Base-by-base conservation (phyloP, 2,113 vertebrate species). In the Lagenorhynchus albirostris region DNA sequence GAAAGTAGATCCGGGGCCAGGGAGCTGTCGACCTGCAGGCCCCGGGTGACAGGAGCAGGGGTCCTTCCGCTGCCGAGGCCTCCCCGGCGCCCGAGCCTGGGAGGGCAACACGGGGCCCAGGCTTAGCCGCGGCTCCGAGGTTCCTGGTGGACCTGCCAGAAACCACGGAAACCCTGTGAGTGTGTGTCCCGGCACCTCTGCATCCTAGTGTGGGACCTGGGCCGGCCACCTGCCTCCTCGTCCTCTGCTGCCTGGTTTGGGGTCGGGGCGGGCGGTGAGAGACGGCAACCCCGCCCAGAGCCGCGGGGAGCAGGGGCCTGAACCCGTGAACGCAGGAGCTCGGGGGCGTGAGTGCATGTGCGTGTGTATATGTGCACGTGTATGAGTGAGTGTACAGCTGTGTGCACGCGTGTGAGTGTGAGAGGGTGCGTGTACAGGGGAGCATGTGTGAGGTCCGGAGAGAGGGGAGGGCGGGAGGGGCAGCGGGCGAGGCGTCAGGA, bases 61-160 rank as follows among this genome's bases (percentile, higher is more conserved):
- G 20, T 55, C 50, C 76, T 55, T 23, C 33, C 63, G 11, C 60
- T 26, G 60, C 63, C 13, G 12, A 58, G 55, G 55, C 63, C 29
- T 2, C 63, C 76, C 20, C 1, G 3, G 31, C 3, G 6, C 50
- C 50, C 0, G 12, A 55, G 76, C 33, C n/a, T 2, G 6, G 63
- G 63, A 31, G 63, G 63, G 26, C 63, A 13, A 31, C 12, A 4
- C 29, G 13, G 63, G 29, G 2, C 12, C 29, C 23, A 6, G 26
- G 29, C 29, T 6, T 11, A 12, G 47, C 76, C 11, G 0, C 1
- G 18, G 47, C 47, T 20, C 50, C 20, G 21, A 20, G 29, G 50
- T 33, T 53, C 50, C 76, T 12, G 6, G 0, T 55, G 76, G 50
- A 8, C 50, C 76, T 3, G 0, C 50, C 50, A 23, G 20, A 33